phyloP scores from a whole-genome alignment of 2,113 vertebrate genomes.

The Arvicanthis niloticus region DNA sequence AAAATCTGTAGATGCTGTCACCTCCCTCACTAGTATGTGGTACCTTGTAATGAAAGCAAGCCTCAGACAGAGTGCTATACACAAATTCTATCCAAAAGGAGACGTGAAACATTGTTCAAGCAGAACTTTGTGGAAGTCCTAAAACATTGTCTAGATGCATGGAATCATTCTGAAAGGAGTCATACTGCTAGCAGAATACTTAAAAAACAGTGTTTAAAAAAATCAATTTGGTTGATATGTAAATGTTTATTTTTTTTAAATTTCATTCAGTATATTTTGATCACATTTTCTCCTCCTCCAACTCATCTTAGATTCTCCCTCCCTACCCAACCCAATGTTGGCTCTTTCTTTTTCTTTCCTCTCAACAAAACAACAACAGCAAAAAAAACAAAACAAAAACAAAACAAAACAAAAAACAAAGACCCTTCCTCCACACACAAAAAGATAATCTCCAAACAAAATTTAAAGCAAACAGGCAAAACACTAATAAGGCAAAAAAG shows the following conservation, averaged over 20 bases:
- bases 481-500: background rate
- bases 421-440: background rate
- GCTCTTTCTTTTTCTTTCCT: background rate
- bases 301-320: background rate
- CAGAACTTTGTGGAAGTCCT: background rate
- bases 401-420: background rate
- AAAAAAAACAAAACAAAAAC: background rate
- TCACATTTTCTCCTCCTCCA: background rate
- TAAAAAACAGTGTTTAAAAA: background rate
- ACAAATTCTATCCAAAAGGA: background rate
- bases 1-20: background rate
- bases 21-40: background rate
- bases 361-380: background rate
- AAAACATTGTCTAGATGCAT: background rate
- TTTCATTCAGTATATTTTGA: background rate
- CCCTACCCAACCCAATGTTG: background rate
- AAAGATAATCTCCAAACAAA: background rate
- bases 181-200: background rate
- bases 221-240: background rate
- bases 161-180: background rate
- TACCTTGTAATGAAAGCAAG: background rate
- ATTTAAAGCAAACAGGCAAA: background rate
- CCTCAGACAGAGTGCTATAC: conserved; percentile 14
- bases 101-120: background rate
- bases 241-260: background rate